Conservation (phyloP, 2,113 vertebrate genomes). For the Pteropus alecto region DNA sequence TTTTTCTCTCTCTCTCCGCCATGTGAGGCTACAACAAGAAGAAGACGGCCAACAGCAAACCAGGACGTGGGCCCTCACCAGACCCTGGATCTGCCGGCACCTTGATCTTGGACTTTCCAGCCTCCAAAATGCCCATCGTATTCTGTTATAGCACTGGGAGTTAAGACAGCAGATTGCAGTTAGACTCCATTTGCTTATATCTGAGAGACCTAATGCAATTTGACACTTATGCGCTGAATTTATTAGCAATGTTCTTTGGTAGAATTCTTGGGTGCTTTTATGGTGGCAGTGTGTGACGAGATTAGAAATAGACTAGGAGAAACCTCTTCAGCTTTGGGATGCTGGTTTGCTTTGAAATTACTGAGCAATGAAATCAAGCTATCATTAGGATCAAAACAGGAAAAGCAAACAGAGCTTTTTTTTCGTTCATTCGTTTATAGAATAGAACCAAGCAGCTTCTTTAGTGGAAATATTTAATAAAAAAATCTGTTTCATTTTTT, state of each 20-base stretch:
- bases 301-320: background rate
- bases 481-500: constrained; percentile 6
- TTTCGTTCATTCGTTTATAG: constrained; percentile 4
- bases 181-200: background rate
- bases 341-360: constrained; percentile 37
- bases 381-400: background rate
- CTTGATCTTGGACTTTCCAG: background rate
- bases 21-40: background rate
- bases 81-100: background rate
- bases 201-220: background rate
- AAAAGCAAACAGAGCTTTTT: constrained; percentile 3
- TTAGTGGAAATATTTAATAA: constrained; percentile 7
- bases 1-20: background rate
- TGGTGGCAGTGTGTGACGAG: background rate
- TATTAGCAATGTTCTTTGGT: background rate
- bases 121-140: too few relatives aligned
- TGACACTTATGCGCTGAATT: background rate
- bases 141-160: background rate
- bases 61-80: background rate
- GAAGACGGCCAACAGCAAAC: background rate
- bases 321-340: background rate
- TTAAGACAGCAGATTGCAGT: background rate
- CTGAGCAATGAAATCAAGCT: background rate
- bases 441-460: background rate
- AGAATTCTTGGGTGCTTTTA: background rate